Conservation (phyloP, 2,888 invertebrate genomes). For the Podabrus alpinus region DNA sequence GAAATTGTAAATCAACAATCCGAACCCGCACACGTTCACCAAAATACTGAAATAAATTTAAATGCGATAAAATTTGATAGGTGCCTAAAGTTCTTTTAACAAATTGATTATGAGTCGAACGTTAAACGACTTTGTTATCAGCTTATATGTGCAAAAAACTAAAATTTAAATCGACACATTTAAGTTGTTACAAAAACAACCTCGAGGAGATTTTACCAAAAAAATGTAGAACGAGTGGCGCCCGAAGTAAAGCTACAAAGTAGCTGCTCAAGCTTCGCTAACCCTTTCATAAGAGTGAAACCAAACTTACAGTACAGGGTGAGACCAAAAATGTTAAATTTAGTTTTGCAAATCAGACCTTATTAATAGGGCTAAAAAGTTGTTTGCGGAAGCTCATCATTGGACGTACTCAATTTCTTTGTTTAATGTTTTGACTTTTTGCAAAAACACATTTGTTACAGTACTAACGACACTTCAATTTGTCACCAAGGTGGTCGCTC, state of each 20-base stretch:
- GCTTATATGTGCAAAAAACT: not conserved
- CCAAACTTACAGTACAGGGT: not conserved
- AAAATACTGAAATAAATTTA: not conserved
- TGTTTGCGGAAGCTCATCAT: not conserved
- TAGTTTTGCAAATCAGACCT: not conserved
- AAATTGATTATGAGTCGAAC: not conserved
- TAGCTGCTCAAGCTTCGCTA: no score
- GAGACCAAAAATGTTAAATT: not conserved
- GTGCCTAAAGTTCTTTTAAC: not conserved
- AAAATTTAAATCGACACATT: not conserved
- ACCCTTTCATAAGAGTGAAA: no score
- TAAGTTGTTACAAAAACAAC: not conserved
- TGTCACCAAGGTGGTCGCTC: constrained; percentile 25
- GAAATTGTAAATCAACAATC: not conserved
- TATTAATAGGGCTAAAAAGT: not conserved
- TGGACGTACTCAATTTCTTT: constrained; percentile 3
- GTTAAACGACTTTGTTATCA: not conserved
- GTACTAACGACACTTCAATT: constrained; percentile 21
- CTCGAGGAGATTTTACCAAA: not conserved
- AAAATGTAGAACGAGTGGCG: not conserved
- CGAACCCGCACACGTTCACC: not conserved
- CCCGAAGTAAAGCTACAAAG: not conserved
- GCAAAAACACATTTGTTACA: constrained; percentile 18
- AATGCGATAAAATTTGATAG: not conserved
- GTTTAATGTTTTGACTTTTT: not conserved